Conservation (phyloP, 2,888 invertebrate species). For the Cecidostiba fungosa region DNA sequence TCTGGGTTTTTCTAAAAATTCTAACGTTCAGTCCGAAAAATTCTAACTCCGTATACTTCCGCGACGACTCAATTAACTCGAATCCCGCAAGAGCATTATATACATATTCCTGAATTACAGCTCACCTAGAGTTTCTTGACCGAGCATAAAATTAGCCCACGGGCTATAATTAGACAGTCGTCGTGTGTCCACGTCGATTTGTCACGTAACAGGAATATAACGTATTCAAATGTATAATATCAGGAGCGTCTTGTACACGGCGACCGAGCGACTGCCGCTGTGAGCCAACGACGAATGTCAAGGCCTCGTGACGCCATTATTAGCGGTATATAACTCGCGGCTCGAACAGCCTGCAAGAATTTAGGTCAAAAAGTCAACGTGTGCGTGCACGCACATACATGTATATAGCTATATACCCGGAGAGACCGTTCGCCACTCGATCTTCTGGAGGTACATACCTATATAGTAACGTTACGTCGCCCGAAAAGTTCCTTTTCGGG, state of each 20-base stretch:
- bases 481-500: conserved; percentile 1
- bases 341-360: conserved; percentile 69
- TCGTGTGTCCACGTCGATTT: conserved; percentile 14
- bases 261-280: background rate
- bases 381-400: conserved; percentile 58
- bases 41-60: background rate
- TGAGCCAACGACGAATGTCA: conserved; percentile 73
- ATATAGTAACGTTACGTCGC: conserved; percentile 11
- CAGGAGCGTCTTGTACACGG: conserved; percentile 24
- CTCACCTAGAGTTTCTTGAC: conserved; percentile 43
- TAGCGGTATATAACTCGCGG: conserved; percentile 62
- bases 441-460: no score
- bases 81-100: background rate
- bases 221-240: conserved; percentile 28
- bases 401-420: background rate
- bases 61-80: conserved; percentile 14
- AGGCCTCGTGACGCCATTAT: conserved; percentile 74
- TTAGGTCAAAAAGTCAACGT: conserved; percentile 79
- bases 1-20: background rate
- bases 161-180: conserved; percentile 48
- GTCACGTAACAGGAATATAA: conserved; percentile 46
- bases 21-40: background rate
- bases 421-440: background rate
- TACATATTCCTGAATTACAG: background rate
- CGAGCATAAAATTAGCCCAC: conserved; percentile 52